A percentile compares a stretch with the other conserved stretches of the same genome.
Conservation (phyloP, 2,113 vertebrate species). For the Saguinus imperator region DNA sequence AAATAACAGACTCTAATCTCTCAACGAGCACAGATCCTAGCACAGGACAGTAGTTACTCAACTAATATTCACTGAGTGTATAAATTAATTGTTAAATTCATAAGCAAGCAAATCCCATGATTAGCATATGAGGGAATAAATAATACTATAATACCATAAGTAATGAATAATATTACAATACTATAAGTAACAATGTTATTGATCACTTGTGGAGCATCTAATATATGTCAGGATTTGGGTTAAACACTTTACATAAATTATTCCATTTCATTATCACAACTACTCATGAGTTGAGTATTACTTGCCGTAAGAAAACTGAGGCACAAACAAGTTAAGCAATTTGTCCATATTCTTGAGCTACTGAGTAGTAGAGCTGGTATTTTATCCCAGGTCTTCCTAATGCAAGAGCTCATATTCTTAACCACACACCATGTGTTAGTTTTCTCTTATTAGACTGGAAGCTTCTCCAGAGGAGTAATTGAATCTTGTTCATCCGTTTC, state of each 20-base stretch:
- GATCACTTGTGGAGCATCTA: not conserved
- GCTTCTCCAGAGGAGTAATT: not conserved
- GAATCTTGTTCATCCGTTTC: not conserved
- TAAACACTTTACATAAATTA: not conserved
- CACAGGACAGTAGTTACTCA: not conserved
- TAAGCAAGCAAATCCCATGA: not conserved
- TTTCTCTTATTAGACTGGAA: not conserved
- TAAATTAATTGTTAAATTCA: not conserved
- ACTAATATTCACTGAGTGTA: not conserved
- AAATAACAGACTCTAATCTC: not conserved
- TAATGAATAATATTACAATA: not conserved
- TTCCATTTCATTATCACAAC: not conserved
- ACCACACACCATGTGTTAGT: not conserved
- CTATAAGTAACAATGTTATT: not conserved
- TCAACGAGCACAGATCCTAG: not conserved
- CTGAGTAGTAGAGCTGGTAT: not conserved
- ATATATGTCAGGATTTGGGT: not conserved
- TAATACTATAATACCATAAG: not conserved
- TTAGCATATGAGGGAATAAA: not conserved
- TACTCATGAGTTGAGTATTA: too few species aligned
- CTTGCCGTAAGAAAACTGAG: not conserved
- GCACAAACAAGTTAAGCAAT: not conserved
- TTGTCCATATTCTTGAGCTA: not conserved
- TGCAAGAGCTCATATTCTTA: not conserved
- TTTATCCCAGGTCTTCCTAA: not conserved